Conservation (phyloP, 2,797 vertebrate species). For the Sebastes minor region DNA sequence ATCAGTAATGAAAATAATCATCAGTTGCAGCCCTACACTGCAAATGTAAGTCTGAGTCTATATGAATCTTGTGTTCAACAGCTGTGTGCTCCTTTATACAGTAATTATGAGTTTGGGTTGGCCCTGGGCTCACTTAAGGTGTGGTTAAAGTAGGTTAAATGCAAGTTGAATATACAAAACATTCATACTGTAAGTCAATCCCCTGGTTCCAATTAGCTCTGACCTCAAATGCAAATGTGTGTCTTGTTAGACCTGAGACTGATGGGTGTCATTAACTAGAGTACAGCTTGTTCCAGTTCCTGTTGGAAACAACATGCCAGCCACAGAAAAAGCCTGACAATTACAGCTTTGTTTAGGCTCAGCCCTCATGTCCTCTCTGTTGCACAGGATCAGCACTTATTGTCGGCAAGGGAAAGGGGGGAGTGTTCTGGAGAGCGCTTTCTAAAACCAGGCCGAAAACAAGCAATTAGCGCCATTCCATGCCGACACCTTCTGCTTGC, state of each 20-base stretch:
- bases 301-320: conserved; percentile 27
- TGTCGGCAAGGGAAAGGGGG: conserved; percentile 51
- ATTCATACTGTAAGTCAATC: not conserved
- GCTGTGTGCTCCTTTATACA: not conserved
- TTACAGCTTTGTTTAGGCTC: conserved; percentile 49
- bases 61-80: not conserved
- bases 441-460: conserved; percentile 54
- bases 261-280: conserved; percentile 35
- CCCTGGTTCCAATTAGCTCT: not conserved
- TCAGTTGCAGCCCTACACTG: not conserved
- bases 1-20: not conserved
- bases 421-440: conserved; percentile 59
- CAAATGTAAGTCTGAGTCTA: not conserved
- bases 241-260: conserved; percentile 4
- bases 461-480: conserved; percentile 46
- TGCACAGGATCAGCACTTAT: conserved; percentile 51
- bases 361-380: conserved; percentile 28
- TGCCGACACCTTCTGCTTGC: not conserved
- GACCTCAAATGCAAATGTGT: not conserved
- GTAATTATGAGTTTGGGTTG: not conserved
- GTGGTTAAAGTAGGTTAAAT: not conserved
- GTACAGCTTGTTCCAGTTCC: conserved; percentile 53
- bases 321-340: conserved; percentile 58
- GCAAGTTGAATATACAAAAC: not conserved
- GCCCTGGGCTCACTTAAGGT: not conserved